Evolutionary conservation across 2,797 vertebrate species (phyloP).

Genomic region (Gobionotothen gibberifrons): DNA sequence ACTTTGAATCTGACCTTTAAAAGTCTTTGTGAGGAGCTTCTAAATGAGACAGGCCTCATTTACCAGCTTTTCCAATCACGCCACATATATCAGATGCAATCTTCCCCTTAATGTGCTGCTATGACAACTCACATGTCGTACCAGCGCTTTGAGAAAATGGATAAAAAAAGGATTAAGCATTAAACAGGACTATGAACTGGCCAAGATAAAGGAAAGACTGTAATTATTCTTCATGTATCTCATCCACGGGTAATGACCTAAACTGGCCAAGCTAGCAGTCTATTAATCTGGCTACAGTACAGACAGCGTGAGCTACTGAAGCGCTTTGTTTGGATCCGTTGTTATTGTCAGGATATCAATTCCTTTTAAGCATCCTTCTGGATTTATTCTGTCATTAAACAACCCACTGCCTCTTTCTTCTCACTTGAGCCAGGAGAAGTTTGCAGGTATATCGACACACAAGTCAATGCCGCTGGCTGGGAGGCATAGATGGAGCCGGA

Average conservation of each 20-base stretch:
- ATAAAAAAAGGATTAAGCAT: conserved; percentile 18
- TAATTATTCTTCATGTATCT: conserved; percentile 50
- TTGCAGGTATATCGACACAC: conserved; percentile 65
- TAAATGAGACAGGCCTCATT: conserved; percentile 45
- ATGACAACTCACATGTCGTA: conserved; percentile 24
- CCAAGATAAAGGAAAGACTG: conserved; percentile 42
- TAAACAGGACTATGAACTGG: conserved; percentile 30
- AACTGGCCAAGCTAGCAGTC: conserved; percentile 41
- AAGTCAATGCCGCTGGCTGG: conserved; percentile 62
- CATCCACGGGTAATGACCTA: conserved; percentile 47
- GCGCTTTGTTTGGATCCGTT: conserved; percentile 51
- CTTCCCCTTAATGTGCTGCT: conserved; percentile 25
- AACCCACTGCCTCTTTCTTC: conserved; percentile 64
- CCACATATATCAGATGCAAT: conserved; percentile 22
- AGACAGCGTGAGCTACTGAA: conserved; percentile 27
- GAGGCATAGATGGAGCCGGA: conserved; percentile 46
- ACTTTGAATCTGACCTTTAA: conserved; percentile 51
- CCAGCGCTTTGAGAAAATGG: neutral
- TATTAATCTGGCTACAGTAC: conserved; percentile 57
- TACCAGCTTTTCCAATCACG: conserved; percentile 33
- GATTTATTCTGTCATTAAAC: conserved; percentile 77
- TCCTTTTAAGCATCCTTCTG: conserved; percentile 63
- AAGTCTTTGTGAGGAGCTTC: conserved; percentile 27
- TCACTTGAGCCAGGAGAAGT: conserved; percentile 64
- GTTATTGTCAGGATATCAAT: conserved; percentile 73